Evolutionary conservation across 1,140 invertebrate genomes (phyloP).

Genomic region (Penaeus chinensis): DNA sequence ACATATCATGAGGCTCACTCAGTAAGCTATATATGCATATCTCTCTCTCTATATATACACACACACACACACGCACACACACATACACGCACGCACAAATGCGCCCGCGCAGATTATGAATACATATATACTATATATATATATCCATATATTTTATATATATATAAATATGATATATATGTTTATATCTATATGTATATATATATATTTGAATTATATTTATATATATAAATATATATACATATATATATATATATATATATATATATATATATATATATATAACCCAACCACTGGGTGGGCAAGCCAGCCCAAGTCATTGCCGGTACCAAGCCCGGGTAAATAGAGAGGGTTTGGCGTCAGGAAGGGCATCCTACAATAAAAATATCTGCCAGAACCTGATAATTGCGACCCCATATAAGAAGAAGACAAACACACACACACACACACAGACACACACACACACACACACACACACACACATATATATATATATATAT

Average conservation of each 20-base stretch:
- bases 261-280: slow-evolving; percentile 10
- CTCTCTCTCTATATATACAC: not conserved
- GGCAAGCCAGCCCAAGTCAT: no score
- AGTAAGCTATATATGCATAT: not conserved
- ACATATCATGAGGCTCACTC: no score
- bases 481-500: not conserved
- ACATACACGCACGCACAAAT: slow-evolving; percentile 21
- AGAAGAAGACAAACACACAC: not conserved
- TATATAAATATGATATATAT: not conserved
- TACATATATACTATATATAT: not conserved
- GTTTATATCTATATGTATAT: slow-evolving; percentile 13
- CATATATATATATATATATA: no score
- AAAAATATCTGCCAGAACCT: no score
- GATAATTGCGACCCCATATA: no score
- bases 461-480: not conserved
- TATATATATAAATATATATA: not conserved
- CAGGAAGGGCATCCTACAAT: no score
- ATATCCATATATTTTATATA: not conserved
- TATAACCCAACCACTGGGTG: not conserved
- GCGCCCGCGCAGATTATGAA: not conserved
- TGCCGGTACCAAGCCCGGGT: no score
- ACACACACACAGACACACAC: not conserved
- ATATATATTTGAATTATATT: slow-evolving; percentile 10
- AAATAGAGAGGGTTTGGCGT: no score
- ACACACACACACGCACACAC: not conserved